Conservation (phyloP, 2,797 vertebrate species). For the Gorsachius magnificus region DNA sequence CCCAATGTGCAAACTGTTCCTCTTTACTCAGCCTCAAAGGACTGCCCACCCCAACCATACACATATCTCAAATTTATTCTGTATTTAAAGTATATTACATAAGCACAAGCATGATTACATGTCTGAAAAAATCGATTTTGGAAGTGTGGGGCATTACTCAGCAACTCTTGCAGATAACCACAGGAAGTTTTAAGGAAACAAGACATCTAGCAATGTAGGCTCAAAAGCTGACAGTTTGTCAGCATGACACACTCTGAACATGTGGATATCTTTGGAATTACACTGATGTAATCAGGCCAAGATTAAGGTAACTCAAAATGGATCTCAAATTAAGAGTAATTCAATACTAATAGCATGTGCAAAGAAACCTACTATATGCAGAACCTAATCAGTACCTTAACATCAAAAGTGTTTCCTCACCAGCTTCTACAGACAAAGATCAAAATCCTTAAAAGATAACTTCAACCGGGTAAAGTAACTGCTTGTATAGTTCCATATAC, state of each 20-base stretch:
- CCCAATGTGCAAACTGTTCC: neutral
- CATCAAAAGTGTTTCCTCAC: neutral
- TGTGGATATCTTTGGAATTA: constrained; percentile 12
- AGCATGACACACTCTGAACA: neutral
- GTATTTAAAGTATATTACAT: neutral
- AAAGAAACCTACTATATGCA: neutral
- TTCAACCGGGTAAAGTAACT: neutral
- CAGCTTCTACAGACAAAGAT: neutral
- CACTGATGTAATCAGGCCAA: neutral
- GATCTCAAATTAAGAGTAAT: constrained; percentile 22
- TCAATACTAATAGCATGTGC: neutral
- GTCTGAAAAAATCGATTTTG: neutral
- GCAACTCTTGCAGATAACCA: neutral
- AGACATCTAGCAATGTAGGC: fast-evolving
- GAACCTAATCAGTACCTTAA: neutral
- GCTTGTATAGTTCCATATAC: neutral
- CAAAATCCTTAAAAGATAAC: neutral
- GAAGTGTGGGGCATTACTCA: neutral
- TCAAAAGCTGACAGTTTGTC: neutral
- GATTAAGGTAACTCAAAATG: neutral
- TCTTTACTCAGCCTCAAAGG: neutral
- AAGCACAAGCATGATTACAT: neutral
- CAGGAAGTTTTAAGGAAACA: neutral
- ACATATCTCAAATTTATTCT: neutral
- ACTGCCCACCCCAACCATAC: neutral